Evolutionary conservation across 2,113 vertebrate species (phyloP).

Genomic region (Crotalus tigris): DNA sequence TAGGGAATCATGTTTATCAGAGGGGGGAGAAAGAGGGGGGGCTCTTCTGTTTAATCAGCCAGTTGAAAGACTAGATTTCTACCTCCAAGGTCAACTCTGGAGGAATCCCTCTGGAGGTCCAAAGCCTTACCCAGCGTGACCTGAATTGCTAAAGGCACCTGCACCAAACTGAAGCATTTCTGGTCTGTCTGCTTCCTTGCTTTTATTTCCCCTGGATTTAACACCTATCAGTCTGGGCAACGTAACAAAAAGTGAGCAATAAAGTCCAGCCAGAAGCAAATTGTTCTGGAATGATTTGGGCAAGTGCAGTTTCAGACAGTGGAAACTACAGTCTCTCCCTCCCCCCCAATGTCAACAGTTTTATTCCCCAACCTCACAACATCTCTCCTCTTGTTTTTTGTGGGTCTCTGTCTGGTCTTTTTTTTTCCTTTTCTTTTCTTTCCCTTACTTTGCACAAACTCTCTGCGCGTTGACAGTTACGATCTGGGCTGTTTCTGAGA

Average conservation of each 20-base stretch:
- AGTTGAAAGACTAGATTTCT: neutral
- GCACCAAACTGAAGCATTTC: neutral
- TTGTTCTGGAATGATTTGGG: neutral
- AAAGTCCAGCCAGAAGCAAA: neutral
- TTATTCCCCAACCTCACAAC: neutral
- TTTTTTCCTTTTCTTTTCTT: no score
- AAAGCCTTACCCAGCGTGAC: neutral
- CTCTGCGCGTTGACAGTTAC: neutral
- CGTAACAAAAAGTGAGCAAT: neutral
- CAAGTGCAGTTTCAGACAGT: neutral
- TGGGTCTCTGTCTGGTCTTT: neutral
- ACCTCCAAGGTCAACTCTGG: neutral
- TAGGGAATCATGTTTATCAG: neutral
- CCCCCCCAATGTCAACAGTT: neutral
- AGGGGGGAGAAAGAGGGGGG: neutral
- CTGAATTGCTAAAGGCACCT: neutral
- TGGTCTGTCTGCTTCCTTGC: neutral
- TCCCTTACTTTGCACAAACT: neutral
- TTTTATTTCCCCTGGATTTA: neutral
- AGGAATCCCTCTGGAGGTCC: neutral
- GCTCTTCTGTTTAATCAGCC: neutral
- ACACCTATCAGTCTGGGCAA: neutral
- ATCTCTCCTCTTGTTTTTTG: neutral
- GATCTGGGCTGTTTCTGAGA: slow-evolving; percentile 9
- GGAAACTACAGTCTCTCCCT: neutral